Evolutionary conservation across 1,140 invertebrate species (phyloP), one percentile per base, ranked within the genome.

Genomic region (Drosophila repletoides): DNA sequence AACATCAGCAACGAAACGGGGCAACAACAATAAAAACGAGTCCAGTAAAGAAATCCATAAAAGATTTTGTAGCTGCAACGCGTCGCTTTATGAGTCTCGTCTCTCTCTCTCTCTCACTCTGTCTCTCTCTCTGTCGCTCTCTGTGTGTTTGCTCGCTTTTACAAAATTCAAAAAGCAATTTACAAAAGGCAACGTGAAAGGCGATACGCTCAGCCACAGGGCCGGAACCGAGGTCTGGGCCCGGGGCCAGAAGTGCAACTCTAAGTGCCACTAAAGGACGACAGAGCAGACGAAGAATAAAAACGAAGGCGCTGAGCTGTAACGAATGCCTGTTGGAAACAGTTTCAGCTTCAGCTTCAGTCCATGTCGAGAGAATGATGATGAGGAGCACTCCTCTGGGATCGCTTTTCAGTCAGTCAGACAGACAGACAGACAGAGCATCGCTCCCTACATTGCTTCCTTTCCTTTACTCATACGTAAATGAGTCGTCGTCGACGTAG

Each of bases 81-180:
- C 59, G 40, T 65, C 77, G 64, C 76, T 84, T 83, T 71, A 83
- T 70, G 74, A 83, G 74, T 17, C 70, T 41, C 43, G 38, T 63
- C 48, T 43, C 52, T 43, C 9, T 12, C 10, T 46, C 14, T 15
- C 15, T 21, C 21, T 45, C 21, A 65, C 45, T 74, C 51, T 33
- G 45, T 40, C 40, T 24, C 2, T 29, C 10, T 40, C 28, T 63
- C 29, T 45, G 29, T 45, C 10, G 29, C 28, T 63, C 29, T 45
- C 21, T 45, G 26, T 45, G 28, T 55, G 66, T 58, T 52, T 70
- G 58, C 72, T 72, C 80, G 71, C 71, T 86, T 83, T 74, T 86
- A 86, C 74, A 77, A 86, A 84, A 77, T 86, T 84, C 79, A 84
- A 84, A 84, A 86, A 86, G 79, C 79, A 84, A 84, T 84, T 84